Evolutionary conservation across 2,888 invertebrate genomes (phyloP), one percentile per base, ranked within the genome.

Genomic region (Acanthopleura granulata): DNA sequence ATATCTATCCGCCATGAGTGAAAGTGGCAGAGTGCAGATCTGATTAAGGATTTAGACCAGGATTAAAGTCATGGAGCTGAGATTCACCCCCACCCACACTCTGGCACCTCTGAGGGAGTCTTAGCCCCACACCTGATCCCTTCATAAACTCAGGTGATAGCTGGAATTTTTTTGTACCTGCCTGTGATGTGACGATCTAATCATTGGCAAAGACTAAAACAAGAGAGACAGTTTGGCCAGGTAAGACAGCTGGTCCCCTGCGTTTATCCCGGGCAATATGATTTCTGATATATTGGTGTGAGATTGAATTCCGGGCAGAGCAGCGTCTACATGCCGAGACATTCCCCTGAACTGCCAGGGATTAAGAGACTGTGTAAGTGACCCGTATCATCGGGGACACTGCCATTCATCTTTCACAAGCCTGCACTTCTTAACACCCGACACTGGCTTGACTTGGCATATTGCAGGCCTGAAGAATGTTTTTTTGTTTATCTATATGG

Each of bases 401-500:
- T 1, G 18, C 4, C 25, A 27, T 66, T 66, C 66, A 57, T 57
- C 57, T 57, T 22, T n/a, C 18, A 22, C 18, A n/a, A 57, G 18
- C 22, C 22, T 57, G 57, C 57, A 57, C 57, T 6, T 66, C 66
- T 66, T 66, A 66, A 66, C 66, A 66, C 66, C 29, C 22, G 1
- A 66, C 1, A 22, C 66, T 27, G 66, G 22, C 66, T 27, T 66
- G 66, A 66, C 66, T 66, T 27, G 66, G 27, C 66, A 22, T 27
- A 22, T 16, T 27, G 16, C 22, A 15, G 25, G 14, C 29, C 66
- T 27, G 22, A 57, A 66, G 66, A 27, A 66, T 66, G 22, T 66
- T 66, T 66, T 62, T 66, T 66, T 66, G 66, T 66, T 66, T 22
- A 66, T 66, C 66, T 66, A 66, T 66, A 16, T 18, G 66, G 66